Percentiles rank a stretch among this genome's conserved stretches.
phyloP scores from a whole-genome alignment of 2,888 invertebrate species.

The Neoascia interrupta region DNA sequence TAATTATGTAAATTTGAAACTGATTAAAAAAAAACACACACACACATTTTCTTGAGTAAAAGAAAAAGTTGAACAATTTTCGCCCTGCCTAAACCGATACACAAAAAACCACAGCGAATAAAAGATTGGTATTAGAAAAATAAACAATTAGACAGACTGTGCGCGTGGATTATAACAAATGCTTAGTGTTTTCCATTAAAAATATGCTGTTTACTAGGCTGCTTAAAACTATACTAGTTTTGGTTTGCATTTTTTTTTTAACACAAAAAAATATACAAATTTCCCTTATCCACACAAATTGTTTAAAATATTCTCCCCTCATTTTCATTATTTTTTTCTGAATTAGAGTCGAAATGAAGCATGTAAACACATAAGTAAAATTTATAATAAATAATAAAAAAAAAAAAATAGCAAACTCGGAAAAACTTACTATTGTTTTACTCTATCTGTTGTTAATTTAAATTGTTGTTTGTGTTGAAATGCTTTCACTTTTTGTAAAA shows the following conservation, averaged over 20 bases:
- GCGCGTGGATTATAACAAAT: conserved; percentile 45
- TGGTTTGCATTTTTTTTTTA: conserved; percentile 12
- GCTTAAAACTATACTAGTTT: background rate
- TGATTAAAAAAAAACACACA: conserved; percentile 3
- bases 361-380: too few relatives aligned
- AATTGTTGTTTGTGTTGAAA: background rate
- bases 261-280: too few relatives aligned
- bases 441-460: background rate
- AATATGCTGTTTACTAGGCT: conserved; percentile 5
- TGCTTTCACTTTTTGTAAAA: conserved; percentile 10
- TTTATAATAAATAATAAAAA: conserved; percentile 13
- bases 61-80: conserved; percentile 8
- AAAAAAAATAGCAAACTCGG: conserved; percentile 14
- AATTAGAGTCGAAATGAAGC: conserved; percentile 60
- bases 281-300: conserved; percentile 43
- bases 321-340: conserved; percentile 42
- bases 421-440: conserved; percentile 8
- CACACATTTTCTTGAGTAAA: conserved; percentile 40
- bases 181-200: conserved; percentile 24
- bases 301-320: conserved; percentile 5
- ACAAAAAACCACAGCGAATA: conserved; percentile 31
- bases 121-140: conserved; percentile 31
- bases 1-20: conserved; percentile 62
- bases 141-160: conserved; percentile 39
- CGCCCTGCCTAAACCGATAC: background rate